A percentile compares a stretch with the other conserved stretches of the same genome.
phyloP scores from a whole-genome alignment of 2,888 invertebrate genomes.

The Eupithecia dodoneata region DNA sequence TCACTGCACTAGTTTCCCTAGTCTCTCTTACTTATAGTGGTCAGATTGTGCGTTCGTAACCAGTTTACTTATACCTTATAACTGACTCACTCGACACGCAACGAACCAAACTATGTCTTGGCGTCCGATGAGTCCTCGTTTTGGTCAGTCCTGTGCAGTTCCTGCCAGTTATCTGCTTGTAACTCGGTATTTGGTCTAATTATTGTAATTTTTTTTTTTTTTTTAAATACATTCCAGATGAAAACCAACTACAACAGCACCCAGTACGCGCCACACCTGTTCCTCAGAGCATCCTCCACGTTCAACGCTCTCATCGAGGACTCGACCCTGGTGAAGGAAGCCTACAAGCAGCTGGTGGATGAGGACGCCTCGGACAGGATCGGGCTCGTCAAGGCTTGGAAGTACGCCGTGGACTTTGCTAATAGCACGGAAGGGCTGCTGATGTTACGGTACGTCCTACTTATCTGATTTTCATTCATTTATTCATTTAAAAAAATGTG shows the following conservation, averaged over 20 bases:
- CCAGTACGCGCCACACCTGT: conserved; percentile 59
- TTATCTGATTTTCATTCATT: conserved; percentile 1
- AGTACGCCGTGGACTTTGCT: conserved; percentile 56
- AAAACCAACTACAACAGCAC: conserved; percentile 59
- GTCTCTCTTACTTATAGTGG: too few species aligned
- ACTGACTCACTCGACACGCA: too few species aligned
- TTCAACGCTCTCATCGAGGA: conserved; percentile 66
- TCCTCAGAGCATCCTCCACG: conserved; percentile 68
- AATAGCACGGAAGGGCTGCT: conserved; percentile 54
- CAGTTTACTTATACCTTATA: too few species aligned
- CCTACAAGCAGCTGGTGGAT: conserved; percentile 52
- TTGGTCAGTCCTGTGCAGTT: too few species aligned
- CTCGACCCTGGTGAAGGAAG: conserved; percentile 53
- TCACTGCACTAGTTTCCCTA: too few species aligned
- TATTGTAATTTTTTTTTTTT: neutral
- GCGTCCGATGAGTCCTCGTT: too few species aligned
- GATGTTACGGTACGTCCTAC: conserved; percentile 56
- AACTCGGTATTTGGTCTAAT: too few species aligned
- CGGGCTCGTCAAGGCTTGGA: conserved; percentile 58
- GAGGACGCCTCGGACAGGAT: conserved; percentile 47
- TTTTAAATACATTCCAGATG: neutral
- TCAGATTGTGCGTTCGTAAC: too few species aligned
- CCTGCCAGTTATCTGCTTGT: too few species aligned
- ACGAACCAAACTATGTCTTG: too few species aligned
- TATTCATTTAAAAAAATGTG: too few species aligned